Evolutionary conservation across 2,797 vertebrate genomes (phyloP), one percentile per base, ranked within the genome.

Genomic region (Girardinus metallicus): DNA sequence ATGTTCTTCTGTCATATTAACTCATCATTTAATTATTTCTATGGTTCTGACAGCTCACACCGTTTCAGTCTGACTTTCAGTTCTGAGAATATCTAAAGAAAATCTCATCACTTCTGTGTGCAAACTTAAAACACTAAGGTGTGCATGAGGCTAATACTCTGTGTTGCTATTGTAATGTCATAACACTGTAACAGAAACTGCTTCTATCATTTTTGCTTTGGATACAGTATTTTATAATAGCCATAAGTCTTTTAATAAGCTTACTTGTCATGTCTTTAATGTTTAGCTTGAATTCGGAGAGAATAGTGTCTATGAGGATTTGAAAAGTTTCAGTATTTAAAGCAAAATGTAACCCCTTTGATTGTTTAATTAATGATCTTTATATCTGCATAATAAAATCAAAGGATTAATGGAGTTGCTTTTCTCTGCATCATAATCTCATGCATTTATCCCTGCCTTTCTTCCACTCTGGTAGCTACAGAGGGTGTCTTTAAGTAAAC

Each of bases 401-500:
- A 80, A 41, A 74, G 72, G 85, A 74, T 82, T 91, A 71, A 83
- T 79, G 29, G 1, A 44, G 16, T 39, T 4, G 4, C 83, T 82
- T 87, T 90, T 80, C 85, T 79, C 68, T 76, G 72, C 78, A 62
- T 53, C 34, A 64, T 78, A 75, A 80, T 82, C 55, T 75, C 73
- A 79, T 82, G 78, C 46, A 47, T 85, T 84, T 80, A 51, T n/a
- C 80, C 75, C 80, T 9, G 53, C 73, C 80, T 47, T 77, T 60
- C 83, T 83, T 87, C 82, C 81, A 73, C 77, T 86, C 60, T 80
- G 75, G 80, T 90, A 62, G 77, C 78, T 36, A 62, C 12, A 36
- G 31, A 47, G 31, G 10, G 8, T 15, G 21, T 76, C 77, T 88
- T n/a, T 3, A 77, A 74, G 81, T 89, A 74, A 82, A 88, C 79